Evolutionary conservation across 2,888 invertebrate genomes (phyloP), one percentile per base, ranked within the genome.

Genomic region (Cordilura impudica): DNA sequence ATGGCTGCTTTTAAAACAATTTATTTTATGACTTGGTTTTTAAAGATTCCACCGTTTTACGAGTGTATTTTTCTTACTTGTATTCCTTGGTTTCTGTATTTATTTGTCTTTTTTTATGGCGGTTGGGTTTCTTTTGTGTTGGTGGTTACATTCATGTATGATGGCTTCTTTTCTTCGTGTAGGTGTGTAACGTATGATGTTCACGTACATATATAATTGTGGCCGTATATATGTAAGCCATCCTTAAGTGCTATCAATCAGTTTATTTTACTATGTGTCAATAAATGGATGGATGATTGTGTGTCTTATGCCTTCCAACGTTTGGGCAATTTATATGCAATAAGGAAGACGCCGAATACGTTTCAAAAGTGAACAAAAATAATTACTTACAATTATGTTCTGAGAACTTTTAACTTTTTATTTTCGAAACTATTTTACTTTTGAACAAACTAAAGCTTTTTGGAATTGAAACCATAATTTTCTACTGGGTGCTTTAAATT

Each of bases 201-300:
- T 53, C 45, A n/a, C 35, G 51, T 31, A 60, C 53, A n/a, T 45
- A 58, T 45, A 60, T 53, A 67, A 53, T 74, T 75, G 74, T 75
- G 66, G 66, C 39, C 53, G 66, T 72, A 53, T 61, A 19, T 21
- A 51, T 70, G 63, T 65, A 63, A 77, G 66, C 53, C 58, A 71
- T 78, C 73, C 51, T 74, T 60, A n/a, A 60, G 66, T 39, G 74
- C 43, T 65, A 79, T 79, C 74, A 74, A 79, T 79, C 78, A 79
- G 66, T 71, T 78, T 58, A 58, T 69, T 69, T 61, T 29, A 47
- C 61, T 67, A 60, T 47, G 18, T 53, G 72, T 73, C 78, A 78
- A 78, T 78, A 78, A 69, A 63, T 61, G 35, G n/a, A n/a, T n/a
- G n/a, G n/a, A n/a, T n/a, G n/a, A n/a, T n/a, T n/a, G n/a, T n/a